Conservation (phyloP, 1,140 invertebrate genomes). For the Meteorus sp. region DNA sequence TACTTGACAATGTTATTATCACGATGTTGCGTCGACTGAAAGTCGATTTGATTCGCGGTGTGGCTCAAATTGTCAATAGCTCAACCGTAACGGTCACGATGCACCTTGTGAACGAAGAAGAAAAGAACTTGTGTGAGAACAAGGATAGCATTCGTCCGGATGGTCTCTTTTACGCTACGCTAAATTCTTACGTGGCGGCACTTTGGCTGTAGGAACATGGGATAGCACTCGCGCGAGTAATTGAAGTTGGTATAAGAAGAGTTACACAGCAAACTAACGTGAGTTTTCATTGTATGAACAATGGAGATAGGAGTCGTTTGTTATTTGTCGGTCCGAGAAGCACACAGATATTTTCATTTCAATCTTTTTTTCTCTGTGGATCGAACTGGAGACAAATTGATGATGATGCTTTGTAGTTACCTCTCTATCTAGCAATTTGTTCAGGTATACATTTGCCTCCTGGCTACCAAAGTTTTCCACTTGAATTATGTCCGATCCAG, state of each 20-base stretch:
- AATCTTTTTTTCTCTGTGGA: slow-evolving; percentile 4
- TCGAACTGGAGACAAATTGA: slow-evolving; percentile 21
- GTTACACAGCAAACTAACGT: not conserved
- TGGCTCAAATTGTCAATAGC: slow-evolving; percentile 29
- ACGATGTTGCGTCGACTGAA: slow-evolving; percentile 31
- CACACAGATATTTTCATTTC: not conserved
- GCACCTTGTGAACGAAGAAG: slow-evolving; percentile 24
- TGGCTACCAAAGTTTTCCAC: slow-evolving; percentile 78
- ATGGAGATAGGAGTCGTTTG: not conserved
- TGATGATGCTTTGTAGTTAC: slow-evolving; percentile 57
- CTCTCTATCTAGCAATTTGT: slow-evolving; percentile 88
- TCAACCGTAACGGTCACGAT: slow-evolving; percentile 47
- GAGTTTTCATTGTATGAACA: not conserved
- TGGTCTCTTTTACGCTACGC: slow-evolving; percentile 33
- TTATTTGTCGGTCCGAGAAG: slow-evolving; percentile 6
- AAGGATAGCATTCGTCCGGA: too few relatives aligned
- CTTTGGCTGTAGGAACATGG: slow-evolving; percentile 28
- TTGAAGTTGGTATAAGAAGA: slow-evolving; percentile 16
- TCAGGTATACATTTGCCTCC: slow-evolving; percentile 85
- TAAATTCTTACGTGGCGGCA: slow-evolving; percentile 19
- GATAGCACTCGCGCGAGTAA: slow-evolving; percentile 18
- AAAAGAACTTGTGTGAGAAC: slow-evolving; percentile 16
- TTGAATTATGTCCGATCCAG: slow-evolving; percentile 79
- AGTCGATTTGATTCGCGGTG: slow-evolving; percentile 42
- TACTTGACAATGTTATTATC: slow-evolving; percentile 41